Conservation (phyloP, 2,797 vertebrate species). For the Pipistrellus nathusii region DNA sequence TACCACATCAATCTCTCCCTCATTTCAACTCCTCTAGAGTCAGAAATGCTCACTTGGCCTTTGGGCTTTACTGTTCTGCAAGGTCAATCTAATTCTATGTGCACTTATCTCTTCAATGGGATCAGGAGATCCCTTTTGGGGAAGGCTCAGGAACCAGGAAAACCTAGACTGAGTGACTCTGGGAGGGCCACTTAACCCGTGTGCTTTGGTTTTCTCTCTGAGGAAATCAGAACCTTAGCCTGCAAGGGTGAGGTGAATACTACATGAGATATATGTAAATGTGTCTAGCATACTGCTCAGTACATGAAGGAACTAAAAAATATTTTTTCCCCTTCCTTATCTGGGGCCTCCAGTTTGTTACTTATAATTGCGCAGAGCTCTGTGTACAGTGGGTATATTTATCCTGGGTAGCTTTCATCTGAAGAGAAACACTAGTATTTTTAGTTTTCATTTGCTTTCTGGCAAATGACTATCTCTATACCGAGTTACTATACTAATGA, state of each 20-base stretch:
- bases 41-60: neutral
- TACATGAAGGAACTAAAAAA: slow-evolving; percentile 20
- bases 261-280: neutral
- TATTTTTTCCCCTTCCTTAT: neutral
- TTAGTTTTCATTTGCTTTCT: slow-evolving; percentile 31
- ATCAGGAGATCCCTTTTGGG: neutral
- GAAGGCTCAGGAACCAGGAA: slow-evolving; percentile 7
- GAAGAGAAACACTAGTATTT: slow-evolving; percentile 30
- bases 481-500: neutral
- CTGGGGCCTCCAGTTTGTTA: neutral
- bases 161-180: neutral
- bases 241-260: neutral
- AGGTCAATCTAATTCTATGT: neutral
- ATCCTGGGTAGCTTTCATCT: slow-evolving; percentile 21
- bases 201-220: neutral
- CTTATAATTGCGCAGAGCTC: neutral
- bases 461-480: slow-evolving; percentile 9
- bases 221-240: neutral
- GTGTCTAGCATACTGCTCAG: neutral
- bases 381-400: neutral
- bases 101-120: neutral
- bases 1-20: neutral
- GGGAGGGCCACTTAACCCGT: neutral
- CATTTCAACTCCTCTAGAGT: neutral
- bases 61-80: neutral